Evolutionary conservation across 2,113 vertebrate genomes (phyloP).

Genomic region (Fulica atra): DNA sequence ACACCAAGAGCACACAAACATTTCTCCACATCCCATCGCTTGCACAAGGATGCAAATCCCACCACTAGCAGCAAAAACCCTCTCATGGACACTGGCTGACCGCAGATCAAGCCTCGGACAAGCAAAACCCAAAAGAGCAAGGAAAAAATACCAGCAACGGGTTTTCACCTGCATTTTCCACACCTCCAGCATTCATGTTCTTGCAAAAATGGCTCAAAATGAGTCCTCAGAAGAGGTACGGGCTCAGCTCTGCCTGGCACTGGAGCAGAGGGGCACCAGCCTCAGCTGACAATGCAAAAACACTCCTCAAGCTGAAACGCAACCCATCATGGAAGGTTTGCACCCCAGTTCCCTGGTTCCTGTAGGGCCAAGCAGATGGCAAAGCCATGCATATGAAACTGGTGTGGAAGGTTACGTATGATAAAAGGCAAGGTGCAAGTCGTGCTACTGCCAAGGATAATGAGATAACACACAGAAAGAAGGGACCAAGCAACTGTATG

Average conservation of each 20-base stretch:
- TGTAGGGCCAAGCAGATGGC: neutral
- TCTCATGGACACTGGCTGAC: neutral
- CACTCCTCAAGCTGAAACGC: rapidly evolving
- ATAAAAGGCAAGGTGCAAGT: neutral
- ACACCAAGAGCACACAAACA: rapidly evolving
- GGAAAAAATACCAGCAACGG: neutral
- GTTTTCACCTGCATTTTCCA: rapidly evolving
- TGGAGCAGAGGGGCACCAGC: neutral
- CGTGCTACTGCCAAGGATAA: rapidly evolving
- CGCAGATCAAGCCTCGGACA: neutral
- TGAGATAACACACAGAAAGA: neutral
- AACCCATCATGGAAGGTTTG: neutral
- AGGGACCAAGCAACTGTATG: neutral
- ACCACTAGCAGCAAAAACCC: rapidly evolving
- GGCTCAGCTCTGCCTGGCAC: rapidly evolving
- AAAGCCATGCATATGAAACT: rapidly evolving
- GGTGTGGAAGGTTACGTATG: neutral
- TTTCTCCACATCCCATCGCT: neutral
- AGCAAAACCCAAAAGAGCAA: neutral
- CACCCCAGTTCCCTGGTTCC: neutral
- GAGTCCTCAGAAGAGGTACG: rapidly evolving
- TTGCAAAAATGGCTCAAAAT: neutral
- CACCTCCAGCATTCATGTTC: rapidly evolving
- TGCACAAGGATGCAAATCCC: neutral
- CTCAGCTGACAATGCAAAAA: neutral